These are phyloP conservation scores for Exephanes ischioxanthus DNA, from an alignment of 2,888 invertebrate species.

Conservation along the genomic window DNA sequence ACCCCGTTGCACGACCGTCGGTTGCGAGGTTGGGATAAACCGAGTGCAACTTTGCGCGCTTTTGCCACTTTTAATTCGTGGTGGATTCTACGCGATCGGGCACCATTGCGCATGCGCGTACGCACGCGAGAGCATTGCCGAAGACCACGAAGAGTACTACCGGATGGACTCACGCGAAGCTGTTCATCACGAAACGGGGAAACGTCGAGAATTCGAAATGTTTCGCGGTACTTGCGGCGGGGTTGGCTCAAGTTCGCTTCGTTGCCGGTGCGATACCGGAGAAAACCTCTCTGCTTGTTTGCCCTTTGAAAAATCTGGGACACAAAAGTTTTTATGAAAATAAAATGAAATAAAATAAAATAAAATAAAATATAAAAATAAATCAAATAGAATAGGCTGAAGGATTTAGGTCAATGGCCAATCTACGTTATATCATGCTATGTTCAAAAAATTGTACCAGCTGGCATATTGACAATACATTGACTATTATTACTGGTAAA, in stretches of 20 bases:
- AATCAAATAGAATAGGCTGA: no score
- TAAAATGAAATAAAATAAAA: not conserved
- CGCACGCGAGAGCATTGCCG: slow-evolving; percentile 28
- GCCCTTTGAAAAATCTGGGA: not conserved
- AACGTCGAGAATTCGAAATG: slow-evolving; percentile 4
- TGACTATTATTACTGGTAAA: no score
- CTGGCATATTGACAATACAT: no score
- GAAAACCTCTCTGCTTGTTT: no score
- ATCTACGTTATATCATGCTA: no score
- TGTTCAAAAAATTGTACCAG: no score
- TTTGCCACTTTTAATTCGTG: slow-evolving; percentile 72
- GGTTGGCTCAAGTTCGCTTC: not conserved
- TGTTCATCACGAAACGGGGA: slow-evolving; percentile 71
- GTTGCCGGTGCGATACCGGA: not conserved
- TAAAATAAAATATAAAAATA: no score
- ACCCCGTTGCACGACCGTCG: slow-evolving; percentile 44
- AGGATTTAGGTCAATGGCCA: no score
- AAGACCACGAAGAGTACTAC: not conserved
- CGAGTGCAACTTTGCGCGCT: slow-evolving; percentile 26
- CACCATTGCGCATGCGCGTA: not conserved
- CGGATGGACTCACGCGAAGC: slow-evolving; percentile 21
- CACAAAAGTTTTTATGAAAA: not conserved
- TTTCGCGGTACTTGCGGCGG: not conserved
- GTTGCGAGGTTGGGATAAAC: not conserved
- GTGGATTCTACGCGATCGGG: slow-evolving; percentile 58